These are phyloP conservation scores for Volucella inanis DNA, from an alignment of 2,888 invertebrate genomes.

Conservation along the genomic window DNA sequence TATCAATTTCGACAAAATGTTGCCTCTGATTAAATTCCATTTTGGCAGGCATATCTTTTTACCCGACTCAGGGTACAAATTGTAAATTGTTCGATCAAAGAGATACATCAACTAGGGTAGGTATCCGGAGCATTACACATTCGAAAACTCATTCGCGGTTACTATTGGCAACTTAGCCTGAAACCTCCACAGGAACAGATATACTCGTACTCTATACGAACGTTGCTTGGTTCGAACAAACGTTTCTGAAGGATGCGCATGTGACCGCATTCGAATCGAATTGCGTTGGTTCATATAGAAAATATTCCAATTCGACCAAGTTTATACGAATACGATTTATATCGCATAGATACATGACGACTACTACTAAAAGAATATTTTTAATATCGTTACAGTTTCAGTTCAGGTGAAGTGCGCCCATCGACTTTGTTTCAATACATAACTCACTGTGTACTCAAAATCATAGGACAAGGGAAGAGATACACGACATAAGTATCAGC, in stretches of 20 bases:
- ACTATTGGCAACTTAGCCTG: slow-evolving; percentile 56
- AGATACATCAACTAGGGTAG: slow-evolving; percentile 46
- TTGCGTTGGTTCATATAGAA: slow-evolving; percentile 18
- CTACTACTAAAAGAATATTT: slow-evolving; percentile 54
- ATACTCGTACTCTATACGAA: not conserved
- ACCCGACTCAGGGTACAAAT: slow-evolving; percentile 42
- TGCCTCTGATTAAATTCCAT: slow-evolving; percentile 60
- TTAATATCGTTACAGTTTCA: slow-evolving; percentile 54
- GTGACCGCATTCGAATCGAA: slow-evolving; percentile 52
- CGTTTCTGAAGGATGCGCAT: slow-evolving; percentile 61
- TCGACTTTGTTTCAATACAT: slow-evolving; percentile 1
- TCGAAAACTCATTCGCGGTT: slow-evolving; percentile 57
- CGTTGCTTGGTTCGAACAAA: not conserved
- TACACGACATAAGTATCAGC: not conserved
- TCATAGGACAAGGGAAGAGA: slow-evolving; percentile 18
- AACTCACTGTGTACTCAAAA: too few species aligned
- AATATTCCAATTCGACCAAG: slow-evolving; percentile 8
- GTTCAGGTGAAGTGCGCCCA: slow-evolving; percentile 53
- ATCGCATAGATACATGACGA: slow-evolving; percentile 19
- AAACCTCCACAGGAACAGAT: slow-evolving; percentile 22
- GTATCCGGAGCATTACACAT: slow-evolving; percentile 19
- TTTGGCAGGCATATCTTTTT: slow-evolving; percentile 6
- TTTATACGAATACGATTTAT: slow-evolving; percentile 22
- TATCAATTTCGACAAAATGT: slow-evolving; percentile 41
- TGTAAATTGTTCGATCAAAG: slow-evolving; percentile 58